A percentile compares a stretch with the other conserved stretches of the same genome.
Evolutionary conservation across 2,888 invertebrate genomes (phyloP).

Genomic region (Charanyca ferruginea): DNA sequence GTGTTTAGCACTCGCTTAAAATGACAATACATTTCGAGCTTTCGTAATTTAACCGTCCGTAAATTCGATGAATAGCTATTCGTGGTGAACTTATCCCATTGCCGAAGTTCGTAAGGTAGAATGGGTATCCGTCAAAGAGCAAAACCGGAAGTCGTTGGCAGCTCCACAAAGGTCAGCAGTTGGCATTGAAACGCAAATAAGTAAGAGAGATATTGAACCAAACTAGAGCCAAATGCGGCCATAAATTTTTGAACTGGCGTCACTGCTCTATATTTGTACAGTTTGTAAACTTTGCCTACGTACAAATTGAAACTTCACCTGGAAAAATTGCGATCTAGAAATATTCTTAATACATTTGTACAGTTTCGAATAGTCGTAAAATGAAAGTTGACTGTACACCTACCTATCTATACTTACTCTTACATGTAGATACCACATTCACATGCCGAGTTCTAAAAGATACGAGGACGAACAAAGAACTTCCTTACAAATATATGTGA

Average conservation of each 20-base stretch:
- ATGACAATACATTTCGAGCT: conserved; percentile 72
- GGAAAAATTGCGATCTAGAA: conserved; percentile 29
- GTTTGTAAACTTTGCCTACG: conserved; percentile 43
- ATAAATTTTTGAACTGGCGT: conserved; percentile 69
- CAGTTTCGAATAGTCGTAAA: conserved; percentile 24
- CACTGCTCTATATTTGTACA: conserved; percentile 49
- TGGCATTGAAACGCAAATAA: conserved; percentile 76
- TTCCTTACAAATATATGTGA: conserved; percentile 63
- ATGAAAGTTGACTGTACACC: conserved; percentile 17
- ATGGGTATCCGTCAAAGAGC: conserved; percentile 67
- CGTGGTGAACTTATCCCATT: conserved; percentile 57
- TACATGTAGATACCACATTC: conserved; percentile 5
- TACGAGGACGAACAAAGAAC: conserved; percentile 55
- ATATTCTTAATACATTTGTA: conserved; percentile 12
- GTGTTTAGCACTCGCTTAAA: conserved; percentile 65
- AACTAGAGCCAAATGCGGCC: conserved; percentile 76
- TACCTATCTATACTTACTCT: background rate
- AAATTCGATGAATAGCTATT: conserved; percentile 68
- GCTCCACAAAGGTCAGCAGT: conserved; percentile 72
- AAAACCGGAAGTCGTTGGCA: conserved; percentile 72
- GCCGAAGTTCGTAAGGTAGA: conserved; percentile 55
- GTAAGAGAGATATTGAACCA: conserved; percentile 69
- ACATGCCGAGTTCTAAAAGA: conserved; percentile 18
- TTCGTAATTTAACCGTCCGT: conserved; percentile 66
- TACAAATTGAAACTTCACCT: conserved; percentile 40